Evolutionary conservation across 2,888 invertebrate genomes (phyloP).

Genomic region (Augiades crinisus): DNA sequence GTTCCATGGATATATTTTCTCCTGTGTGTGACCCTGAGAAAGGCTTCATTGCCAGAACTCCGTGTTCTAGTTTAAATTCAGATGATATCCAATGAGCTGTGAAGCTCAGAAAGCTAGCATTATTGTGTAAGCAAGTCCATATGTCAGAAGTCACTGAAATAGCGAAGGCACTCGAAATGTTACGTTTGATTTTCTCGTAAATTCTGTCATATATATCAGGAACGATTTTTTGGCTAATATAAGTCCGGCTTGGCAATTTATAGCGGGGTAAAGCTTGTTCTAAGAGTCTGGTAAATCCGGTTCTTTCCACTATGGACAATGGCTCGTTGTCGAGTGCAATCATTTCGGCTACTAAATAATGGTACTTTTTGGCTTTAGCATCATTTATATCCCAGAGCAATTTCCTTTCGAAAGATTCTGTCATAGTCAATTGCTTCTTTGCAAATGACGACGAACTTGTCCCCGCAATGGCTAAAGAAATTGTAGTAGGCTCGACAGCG

Average conservation of each 20-base stretch:
- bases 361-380: neutral
- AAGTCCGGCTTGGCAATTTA: constrained; percentile 33
- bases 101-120: constrained; percentile 28
- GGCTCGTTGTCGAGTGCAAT: constrained; percentile 24
- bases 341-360: constrained; percentile 1
- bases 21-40: constrained; percentile 3
- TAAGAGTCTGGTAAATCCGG: constrained; percentile 39
- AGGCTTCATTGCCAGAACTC: constrained; percentile 38
- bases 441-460: neutral
- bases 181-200: neutral
- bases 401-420: neutral
- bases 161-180: neutral
- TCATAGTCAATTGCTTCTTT: neutral
- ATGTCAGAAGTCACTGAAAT: neutral
- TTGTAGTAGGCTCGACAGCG: neutral
- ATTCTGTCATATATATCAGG: neutral
- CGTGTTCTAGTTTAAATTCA: constrained; percentile 34
- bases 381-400: neutral
- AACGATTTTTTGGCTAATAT: constrained; percentile 29
- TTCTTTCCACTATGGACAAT: constrained; percentile 38
- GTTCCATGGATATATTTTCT: neutral
- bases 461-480: neutral
- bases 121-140: constrained; percentile 10
- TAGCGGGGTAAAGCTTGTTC: constrained; percentile 34
- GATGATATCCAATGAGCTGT: constrained; percentile 37